These are phyloP conservation scores for Caradrina kadenii DNA, from an alignment of 2,888 invertebrate genomes.

Conservation along the genomic window DNA sequence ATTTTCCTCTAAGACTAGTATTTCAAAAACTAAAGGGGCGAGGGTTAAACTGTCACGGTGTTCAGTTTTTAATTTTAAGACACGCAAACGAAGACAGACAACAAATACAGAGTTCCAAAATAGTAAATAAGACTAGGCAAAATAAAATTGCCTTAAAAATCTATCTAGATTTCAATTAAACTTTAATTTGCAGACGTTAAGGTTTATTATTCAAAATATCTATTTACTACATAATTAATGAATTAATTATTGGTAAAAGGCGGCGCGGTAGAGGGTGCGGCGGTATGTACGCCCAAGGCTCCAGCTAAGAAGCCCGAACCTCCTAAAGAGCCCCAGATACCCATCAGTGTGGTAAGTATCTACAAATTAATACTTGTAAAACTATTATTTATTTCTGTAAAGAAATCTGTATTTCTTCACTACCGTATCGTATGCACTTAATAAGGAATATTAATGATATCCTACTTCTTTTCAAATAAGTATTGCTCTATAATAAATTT, in stretches of 20 bases:
- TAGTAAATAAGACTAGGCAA: neutral
- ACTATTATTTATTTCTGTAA: neutral
- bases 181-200: no score
- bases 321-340: conserved; percentile 14
- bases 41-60: neutral
- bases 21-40: no score
- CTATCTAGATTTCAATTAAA: no score
- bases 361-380: neutral
- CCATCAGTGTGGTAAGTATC: conserved; percentile 44
- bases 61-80: conserved; percentile 1
- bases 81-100: neutral
- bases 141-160: no score
- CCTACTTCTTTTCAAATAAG: neutral
- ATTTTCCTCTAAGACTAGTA: no score
- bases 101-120: neutral
- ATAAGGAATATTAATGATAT: neutral
- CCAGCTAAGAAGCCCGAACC: conserved; percentile 44
- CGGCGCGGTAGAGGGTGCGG: conserved; percentile 68
- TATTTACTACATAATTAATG: neutral
- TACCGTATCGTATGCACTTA: no score
- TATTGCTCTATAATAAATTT: neutral
- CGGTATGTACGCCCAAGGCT: conserved; percentile 33
- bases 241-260: conserved; percentile 59
- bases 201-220: no score
- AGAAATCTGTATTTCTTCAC: neutral